Evolutionary conservation across 1,140 invertebrate species (phyloP).

Genomic region (Atta cephalotes): DNA sequence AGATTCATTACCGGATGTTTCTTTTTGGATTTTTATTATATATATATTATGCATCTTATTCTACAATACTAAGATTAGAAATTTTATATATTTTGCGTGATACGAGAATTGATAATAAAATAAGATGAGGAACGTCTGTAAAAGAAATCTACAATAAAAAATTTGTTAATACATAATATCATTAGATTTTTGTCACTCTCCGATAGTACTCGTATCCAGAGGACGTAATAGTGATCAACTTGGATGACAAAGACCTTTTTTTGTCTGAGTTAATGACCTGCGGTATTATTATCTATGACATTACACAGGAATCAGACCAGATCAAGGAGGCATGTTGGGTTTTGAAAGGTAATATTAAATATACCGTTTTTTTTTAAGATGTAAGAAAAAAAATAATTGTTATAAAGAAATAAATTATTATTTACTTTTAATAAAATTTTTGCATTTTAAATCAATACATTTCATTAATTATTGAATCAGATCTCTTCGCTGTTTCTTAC

Average conservation of each 20-base stretch:
- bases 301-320: constrained; percentile 75
- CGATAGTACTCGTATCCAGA: constrained; percentile 68
- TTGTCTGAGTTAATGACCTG: constrained; percentile 77
- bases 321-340: constrained; percentile 74
- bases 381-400: neutral
- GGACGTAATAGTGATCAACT: constrained; percentile 66
- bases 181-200: constrained; percentile 3
- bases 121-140: neutral
- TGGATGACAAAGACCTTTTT: constrained; percentile 64
- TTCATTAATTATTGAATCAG: constrained; percentile 2
- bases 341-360: constrained; percentile 74
- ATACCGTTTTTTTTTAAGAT: neutral
- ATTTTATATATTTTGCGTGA: neutral
- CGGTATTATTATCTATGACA: constrained; percentile 82
- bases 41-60: neutral
- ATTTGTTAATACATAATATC: neutral
- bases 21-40: neutral
- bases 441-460: constrained; percentile 7
- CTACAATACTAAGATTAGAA: neutral
- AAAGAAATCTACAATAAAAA: neutral
- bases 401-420: neutral
- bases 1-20: neutral
- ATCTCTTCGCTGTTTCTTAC: neutral
- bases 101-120: constrained; percentile 1
- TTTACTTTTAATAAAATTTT: constrained; percentile 58